A percentile compares a stretch with the other conserved stretches of the same genome.
These are phyloP conservation scores for Cataglyphis cursor DNA, from an alignment of 2,888 invertebrate genomes.

Conservation along the genomic window DNA sequence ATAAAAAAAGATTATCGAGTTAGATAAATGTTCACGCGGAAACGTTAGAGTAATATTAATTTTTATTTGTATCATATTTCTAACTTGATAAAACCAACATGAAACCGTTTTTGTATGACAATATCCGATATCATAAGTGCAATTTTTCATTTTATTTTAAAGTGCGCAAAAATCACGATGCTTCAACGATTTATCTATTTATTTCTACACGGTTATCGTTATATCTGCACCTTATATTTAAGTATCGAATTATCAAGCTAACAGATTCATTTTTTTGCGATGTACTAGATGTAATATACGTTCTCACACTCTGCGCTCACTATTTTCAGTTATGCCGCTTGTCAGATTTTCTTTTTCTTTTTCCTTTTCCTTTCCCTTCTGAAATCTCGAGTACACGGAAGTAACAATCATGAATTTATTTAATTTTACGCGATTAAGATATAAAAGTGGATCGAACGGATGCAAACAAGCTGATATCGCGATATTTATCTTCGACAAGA, in stretches of 20 bases:
- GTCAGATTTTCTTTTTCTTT: neutral
- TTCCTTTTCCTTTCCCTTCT: neutral
- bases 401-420: neutral
- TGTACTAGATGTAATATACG: conserved; percentile 19
- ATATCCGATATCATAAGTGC: conserved; percentile 5
- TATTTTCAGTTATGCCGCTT: conserved; percentile 25
- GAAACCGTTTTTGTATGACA: conserved; percentile 12
- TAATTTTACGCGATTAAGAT: conserved; percentile 24
- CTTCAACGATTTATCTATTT: conserved; percentile 29
- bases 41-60: neutral
- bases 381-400: neutral
- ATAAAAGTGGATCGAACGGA: neutral
- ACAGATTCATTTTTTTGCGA: neutral
- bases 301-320: neutral
- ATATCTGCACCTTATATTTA: neutral
- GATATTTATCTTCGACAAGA: neutral
- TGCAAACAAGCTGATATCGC: neutral
- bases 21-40: neutral
- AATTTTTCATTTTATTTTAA: conserved; percentile 34
- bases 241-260: conserved; percentile 20
- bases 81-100: conserved; percentile 21
- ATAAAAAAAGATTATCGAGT: conserved; percentile 14
- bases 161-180: neutral
- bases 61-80: conserved; percentile 8
- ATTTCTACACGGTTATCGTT: conserved; percentile 36